Conservation (phyloP, 2,888 invertebrate species). For the Calliopum simillimum region DNA sequence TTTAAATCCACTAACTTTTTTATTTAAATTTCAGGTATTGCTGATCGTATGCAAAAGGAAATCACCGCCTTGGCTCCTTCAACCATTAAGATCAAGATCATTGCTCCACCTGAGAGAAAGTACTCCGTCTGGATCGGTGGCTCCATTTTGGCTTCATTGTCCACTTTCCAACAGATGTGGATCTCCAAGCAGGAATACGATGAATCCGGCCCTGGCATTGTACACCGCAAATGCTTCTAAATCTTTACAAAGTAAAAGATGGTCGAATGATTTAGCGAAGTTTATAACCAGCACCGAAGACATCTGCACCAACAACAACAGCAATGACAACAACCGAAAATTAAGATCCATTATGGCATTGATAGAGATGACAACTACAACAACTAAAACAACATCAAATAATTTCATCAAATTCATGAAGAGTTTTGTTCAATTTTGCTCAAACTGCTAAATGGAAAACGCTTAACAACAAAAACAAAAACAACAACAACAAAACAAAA, state of each 20-base stretch:
- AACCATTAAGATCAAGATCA: constrained; percentile 94
- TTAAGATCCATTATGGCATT: neutral
- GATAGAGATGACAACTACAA: too few species aligned
- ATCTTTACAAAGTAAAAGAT: constrained; percentile 60
- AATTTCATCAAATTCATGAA: too few species aligned
- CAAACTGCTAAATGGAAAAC: too few species aligned
- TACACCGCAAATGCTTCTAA: constrained; percentile 99
- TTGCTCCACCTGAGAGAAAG: constrained; percentile 93
- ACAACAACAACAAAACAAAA: too few species aligned
- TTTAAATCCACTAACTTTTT: neutral
- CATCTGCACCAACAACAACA: constrained; percentile 24
- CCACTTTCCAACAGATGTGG: constrained; percentile 97
- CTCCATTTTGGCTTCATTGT: constrained; percentile 89
- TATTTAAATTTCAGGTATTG: constrained; percentile 75
- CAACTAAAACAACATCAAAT: too few species aligned
- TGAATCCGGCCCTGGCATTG: constrained; percentile 92
- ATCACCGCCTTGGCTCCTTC: constrained; percentile 91
- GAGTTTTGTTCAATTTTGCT: too few species aligned
- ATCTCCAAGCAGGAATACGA: constrained; percentile 97
- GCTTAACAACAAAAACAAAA: too few species aligned
- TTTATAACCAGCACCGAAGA: constrained; percentile 27
- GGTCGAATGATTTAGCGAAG: constrained; percentile 51
- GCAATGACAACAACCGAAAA: constrained; percentile 38
- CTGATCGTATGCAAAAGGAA: constrained; percentile 93
- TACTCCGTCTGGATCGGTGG: constrained; percentile 97